phyloP scores from a whole-genome alignment of 2,797 vertebrate genomes.

The Pangasius krempfi region DNA sequence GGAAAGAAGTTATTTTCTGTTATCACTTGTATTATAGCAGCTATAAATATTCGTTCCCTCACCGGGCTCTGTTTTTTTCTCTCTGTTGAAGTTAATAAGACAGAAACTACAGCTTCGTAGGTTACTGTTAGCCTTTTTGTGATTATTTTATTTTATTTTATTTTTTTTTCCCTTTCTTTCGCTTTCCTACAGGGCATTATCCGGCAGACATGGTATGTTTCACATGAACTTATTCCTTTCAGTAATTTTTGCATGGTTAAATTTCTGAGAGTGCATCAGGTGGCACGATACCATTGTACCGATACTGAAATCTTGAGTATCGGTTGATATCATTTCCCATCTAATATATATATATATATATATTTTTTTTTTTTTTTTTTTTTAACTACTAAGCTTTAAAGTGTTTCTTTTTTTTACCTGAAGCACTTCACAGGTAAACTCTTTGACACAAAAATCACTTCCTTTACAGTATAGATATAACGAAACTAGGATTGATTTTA shows the following conservation, averaged over 20 bases:
- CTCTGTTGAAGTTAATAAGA: neutral
- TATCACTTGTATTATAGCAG: neutral
- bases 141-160: too few species aligned
- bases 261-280: neutral
- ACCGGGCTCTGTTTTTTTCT: neutral
- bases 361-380: too few species aligned
- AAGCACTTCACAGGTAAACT: neutral
- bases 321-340: neutral
- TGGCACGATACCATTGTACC: too few species aligned
- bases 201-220: slow-evolving; percentile 91
- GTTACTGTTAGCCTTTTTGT: neutral
- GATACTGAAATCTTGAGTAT: neutral
- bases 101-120: neutral
- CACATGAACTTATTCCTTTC: neutral
- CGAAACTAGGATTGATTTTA: too few species aligned
- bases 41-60: neutral
- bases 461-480: neutral
- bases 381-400: neutral
- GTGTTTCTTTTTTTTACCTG: neutral
- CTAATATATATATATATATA: too few species aligned
- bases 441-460: neutral
- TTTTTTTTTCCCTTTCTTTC: neutral
- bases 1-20: neutral
- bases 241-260: neutral
- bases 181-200: slow-evolving; percentile 82